Percentiles rank a stretch among this genome's conserved stretches.
phyloP scores from a whole-genome alignment of 2,797 vertebrate genomes.

The Lacerta agilis region DNA sequence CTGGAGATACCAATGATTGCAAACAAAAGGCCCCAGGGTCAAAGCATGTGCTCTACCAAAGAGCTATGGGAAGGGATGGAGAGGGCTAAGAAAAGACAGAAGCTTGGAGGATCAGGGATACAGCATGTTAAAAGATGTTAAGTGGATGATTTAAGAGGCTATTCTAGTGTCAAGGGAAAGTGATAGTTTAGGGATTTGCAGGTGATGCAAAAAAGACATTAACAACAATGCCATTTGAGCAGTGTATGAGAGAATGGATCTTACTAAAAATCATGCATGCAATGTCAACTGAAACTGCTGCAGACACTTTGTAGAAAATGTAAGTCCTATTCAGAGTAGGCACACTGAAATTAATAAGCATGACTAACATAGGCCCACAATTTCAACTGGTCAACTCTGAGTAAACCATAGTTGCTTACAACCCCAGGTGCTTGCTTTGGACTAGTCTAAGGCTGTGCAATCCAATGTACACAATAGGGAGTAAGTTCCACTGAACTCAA shows the following conservation, averaged over 20 bases:
- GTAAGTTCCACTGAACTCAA: neutral
- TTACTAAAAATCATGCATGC: neutral
- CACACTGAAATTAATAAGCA: too few species aligned
- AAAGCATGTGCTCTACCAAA: neutral
- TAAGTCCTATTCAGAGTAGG: too few species aligned
- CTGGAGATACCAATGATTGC: neutral
- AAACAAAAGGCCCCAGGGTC: too few species aligned
- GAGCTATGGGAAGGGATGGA: neutral
- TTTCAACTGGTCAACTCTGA: too few species aligned
- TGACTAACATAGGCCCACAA: too few species aligned
- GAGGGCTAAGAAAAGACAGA: neutral
- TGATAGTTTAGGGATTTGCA: neutral
- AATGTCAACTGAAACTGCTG: neutral
- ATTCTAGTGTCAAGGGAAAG: neutral
- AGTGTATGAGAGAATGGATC: neutral
- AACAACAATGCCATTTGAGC: neutral
- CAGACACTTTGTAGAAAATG: too few species aligned
- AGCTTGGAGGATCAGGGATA: neutral
- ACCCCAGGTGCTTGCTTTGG: neutral
- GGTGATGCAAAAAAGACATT: neutral
- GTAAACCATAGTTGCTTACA: too few species aligned
- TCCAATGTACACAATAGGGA: neutral
- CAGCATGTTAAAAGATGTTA: neutral
- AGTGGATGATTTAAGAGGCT: neutral
- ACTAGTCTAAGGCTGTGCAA: neutral